These are phyloP conservation scores for Bufo gargarizans DNA, from an alignment of 2,113 vertebrate genomes.

Conservation along the genomic window DNA sequence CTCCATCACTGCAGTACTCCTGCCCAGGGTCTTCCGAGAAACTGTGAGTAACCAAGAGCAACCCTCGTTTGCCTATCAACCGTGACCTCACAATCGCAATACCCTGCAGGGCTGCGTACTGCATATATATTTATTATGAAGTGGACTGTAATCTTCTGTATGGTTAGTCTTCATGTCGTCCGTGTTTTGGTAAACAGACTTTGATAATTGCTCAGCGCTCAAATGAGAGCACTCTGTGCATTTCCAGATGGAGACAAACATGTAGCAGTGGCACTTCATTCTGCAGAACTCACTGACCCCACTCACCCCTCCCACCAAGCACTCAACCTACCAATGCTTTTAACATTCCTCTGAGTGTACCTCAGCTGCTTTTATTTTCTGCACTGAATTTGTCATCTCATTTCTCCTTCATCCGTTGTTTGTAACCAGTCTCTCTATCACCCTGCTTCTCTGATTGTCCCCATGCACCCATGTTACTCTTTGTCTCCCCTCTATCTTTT, in stretches of 20 bases:
- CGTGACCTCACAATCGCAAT: too few species aligned
- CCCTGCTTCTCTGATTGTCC: not conserved
- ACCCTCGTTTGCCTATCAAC: too few species aligned
- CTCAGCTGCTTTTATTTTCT: not conserved
- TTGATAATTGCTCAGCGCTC: not conserved
- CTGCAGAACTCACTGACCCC: slow-evolving; percentile 41
- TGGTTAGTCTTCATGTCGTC: not conserved
- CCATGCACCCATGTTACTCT: not conserved
- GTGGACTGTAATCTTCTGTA: not conserved
- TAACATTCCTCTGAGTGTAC: slow-evolving; percentile 48
- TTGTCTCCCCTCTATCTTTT: slow-evolving; percentile 14
- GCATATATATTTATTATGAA: not conserved
- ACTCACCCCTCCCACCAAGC: slow-evolving; percentile 46
- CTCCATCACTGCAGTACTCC: too few species aligned
- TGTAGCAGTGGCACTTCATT: not conserved
- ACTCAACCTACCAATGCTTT: slow-evolving; percentile 51
- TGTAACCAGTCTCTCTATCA: not conserved
- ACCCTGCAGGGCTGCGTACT: too few species aligned
- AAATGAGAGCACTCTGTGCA: not conserved
- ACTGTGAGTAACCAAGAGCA: too few species aligned
- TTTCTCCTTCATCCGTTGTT: not conserved
- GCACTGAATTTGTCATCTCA: not conserved
- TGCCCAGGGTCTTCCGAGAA: too few species aligned
- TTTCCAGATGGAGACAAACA: slow-evolving; percentile 23
- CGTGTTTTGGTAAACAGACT: not conserved